Conservation (phyloP, 1,140 invertebrate species). For the Leguminivora glycinivorella region DNA sequence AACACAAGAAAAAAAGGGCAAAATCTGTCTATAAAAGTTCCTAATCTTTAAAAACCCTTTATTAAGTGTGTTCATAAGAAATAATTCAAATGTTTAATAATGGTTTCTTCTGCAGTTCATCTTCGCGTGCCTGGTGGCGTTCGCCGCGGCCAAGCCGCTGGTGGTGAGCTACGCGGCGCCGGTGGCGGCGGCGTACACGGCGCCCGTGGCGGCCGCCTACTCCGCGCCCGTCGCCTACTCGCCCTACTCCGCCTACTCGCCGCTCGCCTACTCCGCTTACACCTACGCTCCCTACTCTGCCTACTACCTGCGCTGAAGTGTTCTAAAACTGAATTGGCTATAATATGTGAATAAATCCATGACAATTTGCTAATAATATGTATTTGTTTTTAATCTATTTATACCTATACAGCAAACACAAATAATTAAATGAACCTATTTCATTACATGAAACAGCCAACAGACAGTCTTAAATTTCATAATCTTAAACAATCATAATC, state of each 20-base stretch:
- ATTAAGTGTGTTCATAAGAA: neutral
- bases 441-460: too few species aligned
- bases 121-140: slow-evolving; percentile 70
- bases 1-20: too few species aligned
- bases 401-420: neutral
- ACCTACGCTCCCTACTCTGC: slow-evolving; percentile 41
- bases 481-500: too few species aligned
- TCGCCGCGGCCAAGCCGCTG: slow-evolving; percentile 72
- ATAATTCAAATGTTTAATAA: neutral
- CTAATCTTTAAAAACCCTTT: too few species aligned
- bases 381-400: neutral
- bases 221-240: slow-evolving; percentile 44
- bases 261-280: slow-evolving; percentile 40
- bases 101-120: slow-evolving; percentile 69
- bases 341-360: slow-evolving; percentile 10
- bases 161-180: slow-evolving; percentile 38
- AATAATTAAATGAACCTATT: too few species aligned
- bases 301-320: slow-evolving; percentile 34
- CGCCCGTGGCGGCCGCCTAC: slow-evolving; percentile 36
- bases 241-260: slow-evolving; percentile 53
- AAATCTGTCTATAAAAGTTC: too few species aligned
- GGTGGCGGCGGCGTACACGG: slow-evolving; percentile 39
- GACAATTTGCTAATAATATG: neutral
- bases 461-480: too few species aligned
- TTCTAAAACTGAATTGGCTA: neutral